These are phyloP conservation scores for Pelochelys cantorii DNA, from an alignment of 2,797 vertebrate genomes.

Conservation along the genomic window DNA sequence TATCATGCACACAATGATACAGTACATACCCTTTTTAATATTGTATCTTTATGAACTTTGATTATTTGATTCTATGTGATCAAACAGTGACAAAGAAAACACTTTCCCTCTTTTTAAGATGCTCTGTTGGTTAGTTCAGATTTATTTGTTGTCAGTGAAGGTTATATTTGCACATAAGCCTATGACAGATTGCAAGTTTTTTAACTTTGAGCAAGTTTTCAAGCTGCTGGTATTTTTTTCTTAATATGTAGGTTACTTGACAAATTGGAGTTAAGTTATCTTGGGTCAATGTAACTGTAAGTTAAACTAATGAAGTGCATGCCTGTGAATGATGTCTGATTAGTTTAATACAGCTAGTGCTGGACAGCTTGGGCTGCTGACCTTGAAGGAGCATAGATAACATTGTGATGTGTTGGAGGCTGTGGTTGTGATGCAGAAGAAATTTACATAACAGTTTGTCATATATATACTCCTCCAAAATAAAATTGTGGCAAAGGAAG, in stretches of 20 bases:
- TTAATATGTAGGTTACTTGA: conserved; percentile 74
- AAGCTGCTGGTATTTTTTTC: conserved; percentile 64
- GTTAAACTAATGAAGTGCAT: conserved; percentile 79
- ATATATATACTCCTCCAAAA: conserved; percentile 72
- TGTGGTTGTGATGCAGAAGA: conserved; percentile 69
- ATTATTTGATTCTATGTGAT: conserved; percentile 50
- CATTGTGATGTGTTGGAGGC: conserved; percentile 75
- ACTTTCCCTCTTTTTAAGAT: conserved; percentile 52
- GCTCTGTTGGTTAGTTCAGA: conserved; percentile 63
- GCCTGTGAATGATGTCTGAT: conserved; percentile 76
- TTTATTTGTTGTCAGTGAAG: conserved; percentile 70
- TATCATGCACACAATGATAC: conserved; percentile 1
- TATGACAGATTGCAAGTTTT: conserved; percentile 74
- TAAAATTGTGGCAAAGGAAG: conserved; percentile 65
- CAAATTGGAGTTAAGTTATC: conserved; percentile 79
- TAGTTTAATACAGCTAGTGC: conserved; percentile 77
- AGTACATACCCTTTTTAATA: conserved; percentile 26
- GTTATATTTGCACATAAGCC: conserved; percentile 71
- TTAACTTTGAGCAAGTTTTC: conserved; percentile 72
- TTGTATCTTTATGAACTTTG: conserved; percentile 55
- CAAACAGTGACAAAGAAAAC: conserved; percentile 44
- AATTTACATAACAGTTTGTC: conserved; percentile 73
- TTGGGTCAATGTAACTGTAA: conserved; percentile 77
- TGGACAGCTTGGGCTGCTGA: conserved; percentile 77
- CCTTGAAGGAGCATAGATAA: conserved; percentile 79